Conservation (phyloP, 2,888 invertebrate species). For the Luperina nickerlii region DNA sequence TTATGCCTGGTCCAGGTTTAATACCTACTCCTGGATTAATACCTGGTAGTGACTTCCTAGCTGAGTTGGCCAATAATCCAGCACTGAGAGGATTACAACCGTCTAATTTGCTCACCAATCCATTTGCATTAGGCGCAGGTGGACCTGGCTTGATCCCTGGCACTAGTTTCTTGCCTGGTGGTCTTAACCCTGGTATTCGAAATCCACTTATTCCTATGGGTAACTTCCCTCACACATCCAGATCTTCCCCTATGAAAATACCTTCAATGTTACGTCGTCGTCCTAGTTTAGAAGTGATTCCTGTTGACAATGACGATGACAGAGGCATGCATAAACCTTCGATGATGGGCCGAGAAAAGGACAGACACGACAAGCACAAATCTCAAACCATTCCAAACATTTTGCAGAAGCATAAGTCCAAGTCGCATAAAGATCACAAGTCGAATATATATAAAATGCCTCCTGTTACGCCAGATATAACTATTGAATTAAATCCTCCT, state of each 20-base stretch:
- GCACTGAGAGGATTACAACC: slow-evolving; percentile 84
- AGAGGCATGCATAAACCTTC: slow-evolving; percentile 82
- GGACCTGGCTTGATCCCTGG: slow-evolving; percentile 92
- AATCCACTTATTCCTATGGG: slow-evolving; percentile 89
- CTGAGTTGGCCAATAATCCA: slow-evolving; percentile 86
- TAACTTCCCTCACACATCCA: slow-evolving; percentile 90
- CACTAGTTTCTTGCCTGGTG: slow-evolving; percentile 83
- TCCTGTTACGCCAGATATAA: slow-evolving; percentile 90
- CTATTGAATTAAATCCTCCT: slow-evolving; percentile 90
- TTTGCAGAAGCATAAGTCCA: slow-evolving; percentile 86
- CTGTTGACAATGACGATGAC: slow-evolving; percentile 88
- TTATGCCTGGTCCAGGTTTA: slow-evolving; percentile 89
- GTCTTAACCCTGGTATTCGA: slow-evolving; percentile 80
- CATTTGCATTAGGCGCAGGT: slow-evolving; percentile 88
- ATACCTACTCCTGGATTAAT: slow-evolving; percentile 87
- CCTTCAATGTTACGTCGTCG: slow-evolving; percentile 91
- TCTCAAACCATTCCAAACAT: slow-evolving; percentile 87
- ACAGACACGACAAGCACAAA: slow-evolving; percentile 88
- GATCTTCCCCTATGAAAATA: slow-evolving; percentile 90
- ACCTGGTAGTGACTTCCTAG: slow-evolving; percentile 85
- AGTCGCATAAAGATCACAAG: slow-evolving; percentile 87
- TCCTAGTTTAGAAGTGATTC: slow-evolving; percentile 90
- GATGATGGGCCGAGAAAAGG: slow-evolving; percentile 80
- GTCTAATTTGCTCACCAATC: slow-evolving; percentile 86
- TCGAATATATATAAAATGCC: slow-evolving; percentile 87